phyloP scores from a whole-genome alignment of 1,140 invertebrate genomes.

The Phenacoccus solenopsis region DNA sequence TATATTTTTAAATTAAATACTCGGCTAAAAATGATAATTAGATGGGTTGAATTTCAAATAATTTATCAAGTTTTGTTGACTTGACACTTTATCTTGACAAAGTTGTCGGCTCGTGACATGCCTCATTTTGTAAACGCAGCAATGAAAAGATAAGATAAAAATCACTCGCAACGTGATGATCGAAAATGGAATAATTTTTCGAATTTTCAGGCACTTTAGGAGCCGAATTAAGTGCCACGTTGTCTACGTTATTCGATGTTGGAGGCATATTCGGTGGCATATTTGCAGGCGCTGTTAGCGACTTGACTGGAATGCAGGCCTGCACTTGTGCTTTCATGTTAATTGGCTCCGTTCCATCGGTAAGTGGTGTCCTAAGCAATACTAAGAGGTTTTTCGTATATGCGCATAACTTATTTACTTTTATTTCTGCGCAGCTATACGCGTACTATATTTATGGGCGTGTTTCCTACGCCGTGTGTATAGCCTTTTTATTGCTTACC shows the following conservation, averaged over 20 bases:
- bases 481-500: conserved; percentile 56
- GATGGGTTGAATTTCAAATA: too few species aligned
- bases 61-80: too few species aligned
- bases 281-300: conserved; percentile 70
- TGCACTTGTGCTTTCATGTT: conserved; percentile 74
- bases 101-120: too few species aligned
- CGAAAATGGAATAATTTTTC: not conserved
- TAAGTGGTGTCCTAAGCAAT: conserved; percentile 13
- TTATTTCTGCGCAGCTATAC: conserved; percentile 53
- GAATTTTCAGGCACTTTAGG: conserved; percentile 48
- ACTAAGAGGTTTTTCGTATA: not conserved
- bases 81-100: too few species aligned
- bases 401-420: conserved; percentile 15
- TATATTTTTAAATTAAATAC: too few species aligned
- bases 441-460: conserved; percentile 47
- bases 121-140: too few species aligned
- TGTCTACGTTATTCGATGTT: conserved; percentile 84
- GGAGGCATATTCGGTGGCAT: conserved; percentile 83
- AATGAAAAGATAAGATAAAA: not conserved
- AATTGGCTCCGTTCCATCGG: conserved; percentile 53
- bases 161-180: not conserved
- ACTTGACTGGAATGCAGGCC: conserved; percentile 70
- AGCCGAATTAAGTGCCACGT: conserved; percentile 58
- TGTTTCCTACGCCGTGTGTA: not conserved
- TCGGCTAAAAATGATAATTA: too few species aligned